Base-by-base conservation (phyloP, 2,888 invertebrate species). In the Dynastes maya region DNA sequence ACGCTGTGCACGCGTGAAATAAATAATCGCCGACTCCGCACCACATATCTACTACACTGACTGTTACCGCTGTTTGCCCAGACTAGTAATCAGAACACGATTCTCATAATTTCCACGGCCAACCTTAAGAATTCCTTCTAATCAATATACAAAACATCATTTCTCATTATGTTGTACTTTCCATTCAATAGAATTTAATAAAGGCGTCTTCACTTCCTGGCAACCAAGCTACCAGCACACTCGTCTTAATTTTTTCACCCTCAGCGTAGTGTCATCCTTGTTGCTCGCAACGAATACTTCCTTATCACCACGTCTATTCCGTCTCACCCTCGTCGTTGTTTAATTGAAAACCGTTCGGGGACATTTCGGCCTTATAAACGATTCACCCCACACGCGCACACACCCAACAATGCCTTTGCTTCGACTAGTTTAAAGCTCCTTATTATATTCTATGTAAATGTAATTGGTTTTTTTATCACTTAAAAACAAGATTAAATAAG, bases 401-500 rank as follows among this genome's bases (percentile, higher is more conserved):
- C 53, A 53, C 53, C 53, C 53, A 13, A n/a, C 53, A 16, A 16
- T 53, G 13, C 51, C n/a, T 16, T 16, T 13, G 13, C 45, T 45
- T 45, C 11, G 29, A 51, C 72, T 11, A 40, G 13, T 61, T 27
- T 58, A 45, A 61, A 61, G 49, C 45, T 61, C 72, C 51, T 71
- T 78, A 78, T 72, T 78, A 78, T 72, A 71, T 72, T 78, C 61
- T 53, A 78, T 78, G 78, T 72, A 78, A 72, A 78, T 70, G 78
- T 64, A 78, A 78, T 78, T 71, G 64, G 29, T 70, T 61, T 78
- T 77, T 70, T 78, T 78, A 78, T 78, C 78, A 64, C 64, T 78
- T 78, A 63, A 72, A 78, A 78, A 65, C 71, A 64, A 53, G 78
- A 72, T 78, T 78, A 71, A 78, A 78, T 78, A 64, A 78, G 78